Evolutionary conservation across 2,888 invertebrate species (phyloP).

Genomic region (Tillus elongatus): DNA sequence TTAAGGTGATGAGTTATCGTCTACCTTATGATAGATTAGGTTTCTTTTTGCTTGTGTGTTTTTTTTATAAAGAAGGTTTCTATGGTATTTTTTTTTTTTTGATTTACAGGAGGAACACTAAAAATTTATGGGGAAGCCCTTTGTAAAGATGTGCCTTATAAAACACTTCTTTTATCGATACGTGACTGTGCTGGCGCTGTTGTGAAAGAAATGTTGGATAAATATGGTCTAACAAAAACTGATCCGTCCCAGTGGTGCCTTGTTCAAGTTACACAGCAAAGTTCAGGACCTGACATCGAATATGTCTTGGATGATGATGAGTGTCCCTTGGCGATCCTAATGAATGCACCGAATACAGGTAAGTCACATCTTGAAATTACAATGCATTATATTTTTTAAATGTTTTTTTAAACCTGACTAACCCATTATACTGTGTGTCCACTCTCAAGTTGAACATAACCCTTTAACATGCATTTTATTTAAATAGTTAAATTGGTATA

Average conservation of each 20-base stretch:
- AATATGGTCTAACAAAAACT: conserved; percentile 87
- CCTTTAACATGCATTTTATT: too few species aligned
- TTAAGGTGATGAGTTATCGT: too few species aligned
- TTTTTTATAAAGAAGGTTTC: too few species aligned
- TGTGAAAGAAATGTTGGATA: conserved; percentile 91
- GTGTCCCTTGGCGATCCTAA: conserved; percentile 88
- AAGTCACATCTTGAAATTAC: too few species aligned
- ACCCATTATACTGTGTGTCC: too few species aligned
- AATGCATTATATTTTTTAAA: too few species aligned
- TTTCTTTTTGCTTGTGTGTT: too few species aligned
- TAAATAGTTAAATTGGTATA: too few species aligned
- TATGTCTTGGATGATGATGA: conserved; percentile 95
- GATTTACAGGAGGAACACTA: conserved; percentile 62
- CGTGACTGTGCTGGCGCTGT: conserved; percentile 88
- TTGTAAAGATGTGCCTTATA: conserved; percentile 95
- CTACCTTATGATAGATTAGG: too few species aligned
- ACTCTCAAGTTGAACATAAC: too few species aligned
- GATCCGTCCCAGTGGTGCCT: conserved; percentile 90
- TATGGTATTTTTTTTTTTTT: conserved; percentile 12
- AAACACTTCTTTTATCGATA: conserved; percentile 88
- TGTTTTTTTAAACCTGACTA: too few species aligned
- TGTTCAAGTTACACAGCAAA: conserved; percentile 67
- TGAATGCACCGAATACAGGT: conserved; percentile 86
- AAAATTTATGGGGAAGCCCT: conserved; percentile 96
- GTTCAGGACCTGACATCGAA: conserved; percentile 62